A percentile compares a stretch with the other conserved stretches of the same genome.
Evolutionary conservation across 2,888 invertebrate genomes (phyloP).

Genomic region (Scaptomyza caliginosa): DNA sequence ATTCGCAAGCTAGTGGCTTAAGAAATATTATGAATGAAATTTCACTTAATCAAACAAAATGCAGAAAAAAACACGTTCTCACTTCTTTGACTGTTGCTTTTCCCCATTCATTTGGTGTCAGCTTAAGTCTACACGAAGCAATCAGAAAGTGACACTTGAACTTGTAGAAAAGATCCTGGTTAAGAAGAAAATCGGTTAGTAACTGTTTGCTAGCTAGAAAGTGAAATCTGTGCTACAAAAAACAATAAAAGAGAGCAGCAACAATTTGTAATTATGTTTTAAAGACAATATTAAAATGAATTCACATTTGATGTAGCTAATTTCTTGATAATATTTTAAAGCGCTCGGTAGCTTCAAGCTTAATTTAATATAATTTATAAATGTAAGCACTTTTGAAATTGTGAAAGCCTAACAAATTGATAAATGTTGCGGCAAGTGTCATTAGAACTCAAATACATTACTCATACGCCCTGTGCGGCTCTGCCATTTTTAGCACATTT

Average conservation of each 20-base stretch:
- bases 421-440: not conserved
- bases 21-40: constrained; percentile 60
- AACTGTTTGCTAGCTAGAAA: constrained; percentile 2
- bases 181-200: constrained; percentile 6
- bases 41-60: constrained; percentile 32
- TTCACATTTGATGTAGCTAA: not conserved
- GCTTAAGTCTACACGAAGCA: constrained; percentile 39
- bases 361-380: not conserved
- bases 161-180: constrained; percentile 13
- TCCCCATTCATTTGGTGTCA: constrained; percentile 36
- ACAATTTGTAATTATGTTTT: not conserved
- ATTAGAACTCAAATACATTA: constrained; percentile 1
- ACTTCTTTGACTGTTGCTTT: constrained; percentile 12
- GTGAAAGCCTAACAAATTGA: constrained; percentile 22
- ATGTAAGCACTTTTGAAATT: not conserved
- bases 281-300: not conserved
- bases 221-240: not conserved
- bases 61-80: constrained; percentile 50
- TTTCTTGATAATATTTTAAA: not conserved
- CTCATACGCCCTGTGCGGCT: constrained; percentile 28
- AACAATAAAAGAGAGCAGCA: not conserved
- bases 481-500: constrained; percentile 15
- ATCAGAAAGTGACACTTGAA: constrained; percentile 36
- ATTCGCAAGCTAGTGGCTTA: constrained; percentile 21
- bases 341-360: not conserved